Base-by-base conservation (phyloP, 1,140 invertebrate genomes). In the Oryzaephilus surinamensis region DNA sequence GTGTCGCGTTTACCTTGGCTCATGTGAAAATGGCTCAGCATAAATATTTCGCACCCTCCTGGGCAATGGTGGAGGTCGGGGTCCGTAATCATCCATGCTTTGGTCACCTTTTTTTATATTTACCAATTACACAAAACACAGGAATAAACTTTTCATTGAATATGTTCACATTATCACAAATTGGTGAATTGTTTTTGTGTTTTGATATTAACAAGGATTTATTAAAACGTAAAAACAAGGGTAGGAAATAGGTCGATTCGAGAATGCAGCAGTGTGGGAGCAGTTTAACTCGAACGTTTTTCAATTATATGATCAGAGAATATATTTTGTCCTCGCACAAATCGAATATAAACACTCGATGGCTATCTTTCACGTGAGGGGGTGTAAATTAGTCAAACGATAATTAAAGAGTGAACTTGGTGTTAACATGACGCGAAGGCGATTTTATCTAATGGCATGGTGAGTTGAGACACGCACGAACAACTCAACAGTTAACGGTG, bases 11-110 rank as follows among this genome's bases (percentile, higher is more conserved):
- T 63, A 63, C 60, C 60, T 70, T 46, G 66, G 58, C 50, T 71
- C 67, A 46, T 69, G 67, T 36, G 65, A 62, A 55, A 70, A 71
- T 41, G 69, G 69, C 47, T 71, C 69, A 14, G 69, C 69, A 52
- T 71, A 71, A 41, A 70, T 70, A 50, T 71, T 71, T 36, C 69
- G 56, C 41, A 70, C 64, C 32, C 66, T 64, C 28, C 67, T 61
- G 29, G 67, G 68, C 43, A 70, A 54, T 28, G 69, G 69, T 32
- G 67, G 68, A 36, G 69, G 69, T 40, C 67, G 59, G 39, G 67
- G 64, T 26, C 57, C 66, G 57, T 68, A 71, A 44, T 64, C 63
- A 62, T 71, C 69, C 69, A 71, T 71, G 49, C 55, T 32, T 19
- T n/a, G n/a, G 37, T 12, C 7, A 8, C 15, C 13, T 32, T 31